Evolutionary conservation across 2,797 vertebrate genomes (phyloP).

Genomic region (Onychomys leucogaster): DNA sequence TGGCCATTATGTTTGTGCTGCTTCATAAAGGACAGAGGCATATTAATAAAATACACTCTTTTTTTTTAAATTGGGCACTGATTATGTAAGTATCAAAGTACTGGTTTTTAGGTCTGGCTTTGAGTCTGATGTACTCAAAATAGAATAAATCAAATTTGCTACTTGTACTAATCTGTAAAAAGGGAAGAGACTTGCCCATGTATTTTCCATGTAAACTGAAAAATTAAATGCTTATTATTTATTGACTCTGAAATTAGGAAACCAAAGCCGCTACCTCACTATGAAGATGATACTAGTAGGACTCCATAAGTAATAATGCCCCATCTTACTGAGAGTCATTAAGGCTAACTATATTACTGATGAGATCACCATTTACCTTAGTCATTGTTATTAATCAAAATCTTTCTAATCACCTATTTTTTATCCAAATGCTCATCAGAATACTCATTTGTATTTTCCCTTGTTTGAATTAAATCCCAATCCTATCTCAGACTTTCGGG

Average conservation of each 20-base stretch:
- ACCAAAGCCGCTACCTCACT: neutral
- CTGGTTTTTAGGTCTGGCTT: neutral
- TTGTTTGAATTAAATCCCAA: neutral
- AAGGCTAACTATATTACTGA: neutral
- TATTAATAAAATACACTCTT: neutral
- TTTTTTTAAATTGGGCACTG: neutral
- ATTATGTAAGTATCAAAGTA: neutral
- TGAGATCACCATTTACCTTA: neutral
- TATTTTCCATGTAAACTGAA: neutral
- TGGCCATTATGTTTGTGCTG: neutral
- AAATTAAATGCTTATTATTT: neutral
- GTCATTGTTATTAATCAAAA: neutral
- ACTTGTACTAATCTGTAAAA: neutral
- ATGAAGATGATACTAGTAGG: neutral
- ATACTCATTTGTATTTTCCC: neutral
- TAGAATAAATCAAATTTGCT: neutral
- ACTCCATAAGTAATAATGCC: neutral
- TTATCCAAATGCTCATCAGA: neutral
- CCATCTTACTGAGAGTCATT: neutral
- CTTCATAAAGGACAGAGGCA: neutral
- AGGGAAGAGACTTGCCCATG: neutral
- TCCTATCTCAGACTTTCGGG: neutral
- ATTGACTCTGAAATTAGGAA: neutral
- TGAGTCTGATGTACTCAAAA: neutral
- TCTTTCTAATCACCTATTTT: neutral